These are phyloP conservation scores for Sphyrna mokarran DNA, from an alignment of 2,113 vertebrate genomes.

Conservation along the genomic window DNA sequence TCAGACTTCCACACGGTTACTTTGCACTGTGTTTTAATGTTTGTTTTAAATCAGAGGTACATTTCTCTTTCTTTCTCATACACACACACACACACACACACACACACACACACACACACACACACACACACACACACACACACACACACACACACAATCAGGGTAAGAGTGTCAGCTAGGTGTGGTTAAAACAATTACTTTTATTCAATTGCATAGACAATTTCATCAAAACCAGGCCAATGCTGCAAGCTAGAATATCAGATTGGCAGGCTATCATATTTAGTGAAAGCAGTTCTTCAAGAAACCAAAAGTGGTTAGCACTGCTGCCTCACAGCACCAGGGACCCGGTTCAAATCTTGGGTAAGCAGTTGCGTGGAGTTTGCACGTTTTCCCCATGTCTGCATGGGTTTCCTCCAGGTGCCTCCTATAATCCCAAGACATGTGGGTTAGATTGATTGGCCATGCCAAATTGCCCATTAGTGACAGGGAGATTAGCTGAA, in stretches of 20 bases:
- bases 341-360: no score
- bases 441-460: no score
- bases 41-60: background rate
- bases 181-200: constrained; percentile 33
- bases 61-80: constrained; percentile 14
- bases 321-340: no score
- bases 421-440: no score
- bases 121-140: background rate
- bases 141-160: background rate
- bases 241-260: constrained; percentile 33
- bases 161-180: constrained; percentile 13
- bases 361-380: no score
- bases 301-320: background rate
- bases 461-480: no score
- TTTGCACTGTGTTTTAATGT: background rate
- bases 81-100: background rate
- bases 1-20: background rate
- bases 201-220: constrained; percentile 1
- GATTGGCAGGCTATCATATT: constrained; percentile 28
- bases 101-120: constrained; percentile 21
- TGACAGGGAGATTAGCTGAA: no score
- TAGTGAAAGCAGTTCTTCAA: constrained; percentile 14
- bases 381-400: no score
- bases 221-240: constrained; percentile 31
- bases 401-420: no score